Conservation (phyloP, 2,113 vertebrate genomes). For the Lasiurus borealis region DNA sequence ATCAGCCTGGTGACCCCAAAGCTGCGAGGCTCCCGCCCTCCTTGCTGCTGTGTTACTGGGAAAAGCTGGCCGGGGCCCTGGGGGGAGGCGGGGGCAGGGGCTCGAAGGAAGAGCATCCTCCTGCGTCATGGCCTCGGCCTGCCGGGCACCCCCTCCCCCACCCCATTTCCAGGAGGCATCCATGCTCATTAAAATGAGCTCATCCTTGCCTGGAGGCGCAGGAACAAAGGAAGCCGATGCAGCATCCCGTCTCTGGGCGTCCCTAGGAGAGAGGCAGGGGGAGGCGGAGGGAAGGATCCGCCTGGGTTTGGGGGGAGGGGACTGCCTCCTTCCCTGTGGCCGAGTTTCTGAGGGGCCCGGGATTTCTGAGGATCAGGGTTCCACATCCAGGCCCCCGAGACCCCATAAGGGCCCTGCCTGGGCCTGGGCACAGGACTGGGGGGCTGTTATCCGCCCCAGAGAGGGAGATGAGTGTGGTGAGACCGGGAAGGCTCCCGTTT, state of each 20-base stretch:
- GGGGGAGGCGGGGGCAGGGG: neutral
- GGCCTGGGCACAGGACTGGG: too few species aligned
- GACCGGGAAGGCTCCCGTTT: neutral
- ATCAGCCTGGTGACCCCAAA: neutral
- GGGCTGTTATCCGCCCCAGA: neutral
- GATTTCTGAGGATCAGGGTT: neutral
- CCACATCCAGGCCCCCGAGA: too few species aligned
- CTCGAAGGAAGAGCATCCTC: neutral
- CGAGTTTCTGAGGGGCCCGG: too few species aligned
- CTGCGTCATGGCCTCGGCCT: accelerated
- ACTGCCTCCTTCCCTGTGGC: neutral
- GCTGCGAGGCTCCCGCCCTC: accelerated
- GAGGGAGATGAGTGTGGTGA: accelerated
- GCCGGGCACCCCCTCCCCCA: neutral
- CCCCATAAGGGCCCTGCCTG: neutral
- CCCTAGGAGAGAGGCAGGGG: neutral
- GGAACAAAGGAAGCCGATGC: neutral
- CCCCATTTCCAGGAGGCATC: neutral
- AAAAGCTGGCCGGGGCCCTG: neutral
- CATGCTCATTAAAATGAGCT: slow-evolving; percentile 53
- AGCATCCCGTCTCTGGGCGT: neutral
- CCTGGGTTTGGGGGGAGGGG: too few species aligned
- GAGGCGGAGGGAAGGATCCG: accelerated
- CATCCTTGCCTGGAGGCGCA: neutral
- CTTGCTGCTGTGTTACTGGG: accelerated